Percentiles rank a stretch among this genome's conserved stretches.
Evolutionary conservation across 2,888 invertebrate genomes (phyloP).

Genomic region (Drosophila demipolita): DNA sequence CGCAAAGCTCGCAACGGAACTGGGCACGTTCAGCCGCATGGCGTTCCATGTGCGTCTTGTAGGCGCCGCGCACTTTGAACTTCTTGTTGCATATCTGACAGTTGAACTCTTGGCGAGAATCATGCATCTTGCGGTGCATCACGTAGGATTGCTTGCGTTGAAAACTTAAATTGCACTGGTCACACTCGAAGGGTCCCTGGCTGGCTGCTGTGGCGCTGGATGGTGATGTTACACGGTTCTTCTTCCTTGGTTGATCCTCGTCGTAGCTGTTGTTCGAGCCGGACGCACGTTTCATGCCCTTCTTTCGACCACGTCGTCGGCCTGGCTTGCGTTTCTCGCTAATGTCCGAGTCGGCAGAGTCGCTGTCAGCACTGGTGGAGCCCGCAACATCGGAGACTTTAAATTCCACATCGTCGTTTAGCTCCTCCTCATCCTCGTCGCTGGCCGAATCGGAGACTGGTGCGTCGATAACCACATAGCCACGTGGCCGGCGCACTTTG

Average conservation of each 20-base stretch:
- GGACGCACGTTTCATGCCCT: constrained; percentile 38
- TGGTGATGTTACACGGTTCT: constrained; percentile 28
- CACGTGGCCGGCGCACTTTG: constrained; percentile 82
- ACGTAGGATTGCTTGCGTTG: constrained; percentile 86
- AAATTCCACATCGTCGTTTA: constrained; percentile 83
- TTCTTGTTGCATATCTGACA: constrained; percentile 85
- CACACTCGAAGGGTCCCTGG: constrained; percentile 67
- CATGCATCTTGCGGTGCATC: constrained; percentile 86
- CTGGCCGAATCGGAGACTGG: constrained; percentile 81
- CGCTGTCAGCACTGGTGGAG: constrained; percentile 77
- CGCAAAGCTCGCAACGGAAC: constrained; percentile 68
- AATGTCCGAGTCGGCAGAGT: constrained; percentile 80
- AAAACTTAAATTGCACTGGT: constrained; percentile 85
- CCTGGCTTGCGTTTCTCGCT: constrained; percentile 71
- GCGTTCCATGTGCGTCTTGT: constrained; percentile 84
- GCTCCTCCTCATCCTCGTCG: constrained; percentile 79
- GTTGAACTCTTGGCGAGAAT: constrained; percentile 81
- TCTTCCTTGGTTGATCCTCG: constrained; percentile 54
- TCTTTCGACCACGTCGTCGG: constrained; percentile 65
- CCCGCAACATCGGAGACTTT: constrained; percentile 83
- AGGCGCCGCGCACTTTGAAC: constrained; percentile 85
- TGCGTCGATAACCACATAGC: constrained; percentile 84
- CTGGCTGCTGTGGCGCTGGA: constrained; percentile 24
- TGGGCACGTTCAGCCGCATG: constrained; percentile 81
- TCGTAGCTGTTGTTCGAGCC: constrained; percentile 51